Base-by-base conservation (phyloP, 2,888 invertebrate genomes). In the Pseudoips prasinana region DNA sequence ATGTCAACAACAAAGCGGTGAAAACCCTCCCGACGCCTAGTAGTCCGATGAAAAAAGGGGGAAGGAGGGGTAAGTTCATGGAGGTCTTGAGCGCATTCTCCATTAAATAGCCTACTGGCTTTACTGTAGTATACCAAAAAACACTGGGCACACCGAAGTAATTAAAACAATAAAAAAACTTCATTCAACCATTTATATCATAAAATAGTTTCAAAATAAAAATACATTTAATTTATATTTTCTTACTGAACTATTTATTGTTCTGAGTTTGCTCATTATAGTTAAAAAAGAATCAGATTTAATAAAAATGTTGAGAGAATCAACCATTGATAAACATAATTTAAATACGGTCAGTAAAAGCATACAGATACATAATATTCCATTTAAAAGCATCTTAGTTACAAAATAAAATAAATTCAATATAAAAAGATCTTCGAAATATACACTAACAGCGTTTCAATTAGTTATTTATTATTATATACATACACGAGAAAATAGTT, bases 111-210 rank as follows among this genome's bases (percentile, higher is more conserved):
- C n/a, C n/a, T n/a, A n/a, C n/a, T n/a, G n/a, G n/a, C n/a, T n/a
- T n/a, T n/a, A n/a, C n/a, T n/a, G n/a, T n/a, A n/a, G n/a, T n/a
- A n/a, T n/a, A n/a, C n/a, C n/a, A n/a, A n/a, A n/a, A n/a, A n/a
- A n/a, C n/a, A n/a, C n/a, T n/a, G n/a, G n/a, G n/a, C n/a, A n/a
- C n/a, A n/a, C n/a, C n/a, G n/a, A n/a, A n/a, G n/a, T n/a, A n/a
- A 31, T 45, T 34, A 52, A 46, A 54, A 69, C 66, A 64, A 51
- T 51, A 55, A 52, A 45, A 40, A 45, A 54, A 48, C 43, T 71
- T 65, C 56, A 74, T 73, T 76, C 71, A 84, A 82, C 76, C 64
- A 74, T 82, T 83, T 80, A 79, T 80, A 80, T 74, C 70, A 34
- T 67, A 58, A 66, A 69, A 72, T 73, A 71, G 59, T 66, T 66